Base-by-base conservation (phyloP, 2,797 vertebrate genomes). In the Chiloscyllium punctatum region DNA sequence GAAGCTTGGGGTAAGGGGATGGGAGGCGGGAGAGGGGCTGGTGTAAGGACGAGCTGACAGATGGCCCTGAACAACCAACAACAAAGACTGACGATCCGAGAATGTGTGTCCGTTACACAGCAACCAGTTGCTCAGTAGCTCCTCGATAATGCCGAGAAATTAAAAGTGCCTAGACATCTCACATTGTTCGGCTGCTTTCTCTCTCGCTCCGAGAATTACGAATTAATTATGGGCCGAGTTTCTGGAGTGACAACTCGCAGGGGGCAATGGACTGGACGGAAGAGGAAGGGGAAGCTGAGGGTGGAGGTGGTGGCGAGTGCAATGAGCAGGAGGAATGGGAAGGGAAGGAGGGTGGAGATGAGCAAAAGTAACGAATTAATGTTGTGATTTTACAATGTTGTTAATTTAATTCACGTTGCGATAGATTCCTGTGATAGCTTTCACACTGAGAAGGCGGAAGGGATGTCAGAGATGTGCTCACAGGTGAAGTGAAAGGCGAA, bases 111-210 rank as follows among this genome's bases (percentile, higher is more conserved):
- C 86, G 86, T 90, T 57, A 53, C 86, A 87, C 87, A 90, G 53
- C 87, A 62, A 62, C 87, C 87, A 90, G 87, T 90, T 90, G 87
- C 13, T 53, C 30, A 27, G 48, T 57, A 88, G 86, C 86, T 90
- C 53, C 27, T 16, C 30, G 0, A 27, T 90, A 62, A 90, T 90
- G 18, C 6, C 27, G 87, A 62, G 87, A 90, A 33, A 90, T 90
- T 90, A 53, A 53, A 87, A 87, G 48, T 86, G 82, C 82, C 42
- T 42, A 53, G 86, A 87, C 25, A 51, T 87, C 3, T 53, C 51
- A 18, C 53, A n/a, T 62, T 90, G 87, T 57, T 30, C 7, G 27
- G 51, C 27, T 62, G 27, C 87, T 62, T 57, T 90, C 87, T 62
- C 16, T 30, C 87, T 15, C 57, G 16, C 53, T 90, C 33, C 13